Evolutionary conservation across 2,113 vertebrate species (phyloP).

Genomic region (Herpailurus yagouaroundi): DNA sequence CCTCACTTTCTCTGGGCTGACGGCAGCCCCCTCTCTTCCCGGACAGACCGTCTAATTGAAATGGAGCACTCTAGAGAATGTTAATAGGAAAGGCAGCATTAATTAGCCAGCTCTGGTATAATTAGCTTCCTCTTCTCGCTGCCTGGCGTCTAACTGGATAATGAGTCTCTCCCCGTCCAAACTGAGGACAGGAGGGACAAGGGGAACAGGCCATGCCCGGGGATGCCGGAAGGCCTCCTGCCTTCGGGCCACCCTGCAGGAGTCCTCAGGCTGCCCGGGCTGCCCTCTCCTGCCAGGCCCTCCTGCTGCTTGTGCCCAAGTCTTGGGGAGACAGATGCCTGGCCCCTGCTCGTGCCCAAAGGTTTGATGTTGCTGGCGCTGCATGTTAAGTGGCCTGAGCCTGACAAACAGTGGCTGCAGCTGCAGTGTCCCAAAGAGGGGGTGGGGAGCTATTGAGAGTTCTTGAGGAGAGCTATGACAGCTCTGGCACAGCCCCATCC

Average conservation of each 20-base stretch:
- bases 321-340: conserved; percentile 52
- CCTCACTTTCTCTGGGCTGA: conserved; percentile 47
- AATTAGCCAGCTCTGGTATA: conserved; percentile 82
- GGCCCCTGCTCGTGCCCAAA: conserved; percentile 56
- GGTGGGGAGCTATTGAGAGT: not conserved
- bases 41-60: conserved; percentile 84
- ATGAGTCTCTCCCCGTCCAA: conserved; percentile 68
- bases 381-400: conserved; percentile 66
- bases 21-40: conserved; percentile 65
- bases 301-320: conserved; percentile 10
- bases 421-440: not conserved
- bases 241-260: conserved; percentile 27
- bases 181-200: conserved; percentile 67
- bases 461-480: not conserved
- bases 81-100: conserved; percentile 82
- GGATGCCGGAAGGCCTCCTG: conserved; percentile 3
- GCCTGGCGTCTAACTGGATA: conserved; percentile 78
- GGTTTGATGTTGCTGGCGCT: conserved; percentile 19
- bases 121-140: conserved; percentile 83
- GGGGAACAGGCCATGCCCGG: not conserved
- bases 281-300: conserved; percentile 40
- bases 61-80: conserved; percentile 78
- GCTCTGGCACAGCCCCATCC: not conserved
- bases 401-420: conserved; percentile 56
- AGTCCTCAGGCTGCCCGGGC: not conserved